Evolutionary conservation across 1,140 invertebrate genomes (phyloP).

Genomic region (Sipha flava): DNA sequence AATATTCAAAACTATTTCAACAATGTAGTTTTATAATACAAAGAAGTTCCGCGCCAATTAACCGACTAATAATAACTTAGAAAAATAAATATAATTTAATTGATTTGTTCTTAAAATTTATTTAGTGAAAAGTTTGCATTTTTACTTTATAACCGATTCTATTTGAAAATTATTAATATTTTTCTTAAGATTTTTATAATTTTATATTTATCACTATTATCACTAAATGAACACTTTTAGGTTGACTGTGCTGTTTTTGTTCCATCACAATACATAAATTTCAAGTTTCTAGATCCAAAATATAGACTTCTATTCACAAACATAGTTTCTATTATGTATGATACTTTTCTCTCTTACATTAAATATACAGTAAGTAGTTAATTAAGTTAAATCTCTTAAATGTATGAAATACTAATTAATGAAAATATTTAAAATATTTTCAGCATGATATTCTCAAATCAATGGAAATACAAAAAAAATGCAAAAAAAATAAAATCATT

Average conservation of each 20-base stretch:
- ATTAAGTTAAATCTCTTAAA: background rate
- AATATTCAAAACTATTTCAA: background rate
- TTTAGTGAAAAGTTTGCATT: too few relatives aligned
- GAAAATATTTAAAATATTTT: background rate
- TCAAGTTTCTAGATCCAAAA: slow-evolving; percentile 19
- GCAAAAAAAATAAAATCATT: background rate
- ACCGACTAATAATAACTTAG: background rate
- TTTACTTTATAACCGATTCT: background rate
- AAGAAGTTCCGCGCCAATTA: background rate
- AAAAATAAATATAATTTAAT: too few relatives aligned
- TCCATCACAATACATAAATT: slow-evolving; percentile 17
- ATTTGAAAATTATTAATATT: background rate
- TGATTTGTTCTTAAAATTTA: too few relatives aligned
- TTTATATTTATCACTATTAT: background rate
- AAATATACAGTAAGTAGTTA: slow-evolving; percentile 25
- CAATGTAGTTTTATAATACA: background rate
- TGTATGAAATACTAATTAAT: background rate
- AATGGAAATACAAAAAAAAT: slow-evolving; percentile 13
- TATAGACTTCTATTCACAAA: slow-evolving; percentile 20
- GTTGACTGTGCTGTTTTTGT: slow-evolving; percentile 26
- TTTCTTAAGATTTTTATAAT: background rate
- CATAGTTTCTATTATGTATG: slow-evolving; percentile 17
- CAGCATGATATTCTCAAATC: slow-evolving; percentile 18
- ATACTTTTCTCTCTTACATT: slow-evolving; percentile 25
- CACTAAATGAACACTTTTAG: background rate